These are phyloP conservation scores for Drosophila cyrtoloma DNA, from an alignment of 2,888 invertebrate genomes.

Conservation along the genomic window DNA sequence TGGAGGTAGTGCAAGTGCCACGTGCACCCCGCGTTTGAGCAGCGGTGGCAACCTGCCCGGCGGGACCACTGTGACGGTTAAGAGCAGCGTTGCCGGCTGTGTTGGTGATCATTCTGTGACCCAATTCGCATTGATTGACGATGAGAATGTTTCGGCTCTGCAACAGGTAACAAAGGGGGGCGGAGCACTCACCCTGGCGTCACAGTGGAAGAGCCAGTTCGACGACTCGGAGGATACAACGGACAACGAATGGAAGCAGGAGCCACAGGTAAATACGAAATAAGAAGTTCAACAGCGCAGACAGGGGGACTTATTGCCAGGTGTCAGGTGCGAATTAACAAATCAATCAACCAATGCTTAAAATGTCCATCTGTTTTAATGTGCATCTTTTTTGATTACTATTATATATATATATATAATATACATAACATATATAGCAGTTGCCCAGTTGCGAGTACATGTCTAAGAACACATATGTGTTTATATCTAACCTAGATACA, in stretches of 20 bases:
- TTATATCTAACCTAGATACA: not conserved
- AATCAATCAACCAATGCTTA: conserved; percentile 50
- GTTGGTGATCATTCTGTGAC: conserved; percentile 91
- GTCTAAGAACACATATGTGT: not conserved
- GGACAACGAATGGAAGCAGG: conserved; percentile 97
- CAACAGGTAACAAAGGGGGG: conserved; percentile 96
- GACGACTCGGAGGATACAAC: conserved; percentile 98
- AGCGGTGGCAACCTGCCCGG: conserved; percentile 36
- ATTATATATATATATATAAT: not conserved
- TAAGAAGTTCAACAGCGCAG: not conserved
- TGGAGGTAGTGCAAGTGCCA: conserved; percentile 46
- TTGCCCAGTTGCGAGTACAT: not conserved
- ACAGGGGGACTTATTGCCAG: not conserved
- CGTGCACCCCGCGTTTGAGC: conserved; percentile 42
- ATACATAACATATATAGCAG: not conserved
- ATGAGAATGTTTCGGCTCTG: conserved; percentile 94
- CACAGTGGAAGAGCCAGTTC: conserved; percentile 98
- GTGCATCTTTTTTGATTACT: not conserved
- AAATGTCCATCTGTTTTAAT: conserved; percentile 55
- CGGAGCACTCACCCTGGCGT: conserved; percentile 95
- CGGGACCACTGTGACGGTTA: conserved; percentile 46
- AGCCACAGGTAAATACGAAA: conserved; percentile 86
- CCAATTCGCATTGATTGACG: conserved; percentile 96
- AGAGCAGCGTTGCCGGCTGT: conserved; percentile 86
- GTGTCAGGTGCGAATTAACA: conserved; percentile 9